A percentile compares a stretch with the other conserved stretches of the same genome.
phyloP scores from a whole-genome alignment of 2,113 vertebrate genomes.

The Zonotrichia leucophrys region DNA sequence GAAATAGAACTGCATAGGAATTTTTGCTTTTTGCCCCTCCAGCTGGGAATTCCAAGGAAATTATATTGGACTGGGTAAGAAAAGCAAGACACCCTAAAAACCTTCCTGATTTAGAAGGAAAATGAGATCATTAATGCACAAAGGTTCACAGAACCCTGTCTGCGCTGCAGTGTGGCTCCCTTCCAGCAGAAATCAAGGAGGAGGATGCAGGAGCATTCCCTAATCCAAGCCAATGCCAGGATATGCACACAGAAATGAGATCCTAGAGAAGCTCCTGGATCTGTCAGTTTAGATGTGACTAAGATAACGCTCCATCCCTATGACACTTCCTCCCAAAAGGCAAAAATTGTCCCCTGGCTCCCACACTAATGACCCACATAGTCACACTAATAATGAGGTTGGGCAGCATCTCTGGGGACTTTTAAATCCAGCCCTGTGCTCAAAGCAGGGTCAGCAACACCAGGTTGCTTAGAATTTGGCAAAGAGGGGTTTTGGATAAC shows the following conservation, averaged over 20 bases:
- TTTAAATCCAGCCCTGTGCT: background rate
- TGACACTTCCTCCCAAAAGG: background rate
- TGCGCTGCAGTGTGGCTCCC: background rate
- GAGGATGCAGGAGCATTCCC: background rate
- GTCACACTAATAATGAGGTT: background rate
- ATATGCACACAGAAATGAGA: background rate
- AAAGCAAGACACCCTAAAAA: background rate
- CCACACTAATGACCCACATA: background rate
- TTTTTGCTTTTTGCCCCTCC: background rate
- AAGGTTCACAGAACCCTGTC: background rate
- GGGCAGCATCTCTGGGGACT: background rate
- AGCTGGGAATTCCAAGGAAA: background rate
- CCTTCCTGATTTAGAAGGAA: background rate
- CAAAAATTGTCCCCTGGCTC: background rate
- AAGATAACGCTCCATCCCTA: background rate
- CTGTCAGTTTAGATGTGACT: background rate
- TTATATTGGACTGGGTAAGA: background rate
- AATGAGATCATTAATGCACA: background rate
- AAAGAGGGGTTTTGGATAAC: background rate
- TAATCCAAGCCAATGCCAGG: background rate
- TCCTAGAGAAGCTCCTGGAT: background rate
- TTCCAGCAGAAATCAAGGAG: background rate
- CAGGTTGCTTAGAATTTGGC: background rate
- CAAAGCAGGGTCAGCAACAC: background rate
- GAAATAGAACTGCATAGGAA: background rate